Conservation (phyloP, 2,888 invertebrate species). For the Diaprepes abbreviatus region DNA sequence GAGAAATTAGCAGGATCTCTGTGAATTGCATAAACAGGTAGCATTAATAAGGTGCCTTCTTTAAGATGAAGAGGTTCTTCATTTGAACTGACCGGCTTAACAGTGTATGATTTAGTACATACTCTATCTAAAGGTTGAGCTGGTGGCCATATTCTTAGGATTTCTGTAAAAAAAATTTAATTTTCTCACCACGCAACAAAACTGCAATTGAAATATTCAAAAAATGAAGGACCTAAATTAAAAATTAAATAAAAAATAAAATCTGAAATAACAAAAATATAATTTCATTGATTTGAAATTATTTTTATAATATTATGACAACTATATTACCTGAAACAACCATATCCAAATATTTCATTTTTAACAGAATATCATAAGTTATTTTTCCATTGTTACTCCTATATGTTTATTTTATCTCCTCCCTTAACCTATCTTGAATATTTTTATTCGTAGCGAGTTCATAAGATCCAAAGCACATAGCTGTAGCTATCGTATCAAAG, state of each 20-base stretch:
- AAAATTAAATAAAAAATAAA: too few species aligned
- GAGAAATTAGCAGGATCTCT: conserved; percentile 56
- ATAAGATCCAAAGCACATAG: conserved; percentile 70
- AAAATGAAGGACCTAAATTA: too few species aligned
- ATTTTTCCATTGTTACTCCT: conserved; percentile 60
- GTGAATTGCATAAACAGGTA: conserved; percentile 59
- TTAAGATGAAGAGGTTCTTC: conserved; percentile 10
- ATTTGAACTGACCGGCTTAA: conserved; percentile 52
- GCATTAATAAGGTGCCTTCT: conserved; percentile 58
- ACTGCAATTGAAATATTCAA: conserved; percentile 56
- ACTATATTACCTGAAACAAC: conserved; percentile 60
- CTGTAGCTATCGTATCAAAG: conserved; percentile 68
- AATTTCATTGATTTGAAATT: too few species aligned
- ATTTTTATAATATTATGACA: too few species aligned
- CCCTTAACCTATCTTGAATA: conserved; percentile 70
- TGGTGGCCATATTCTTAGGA: conserved; percentile 57
- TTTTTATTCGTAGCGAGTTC: conserved; percentile 74
- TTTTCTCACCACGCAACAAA: conserved; percentile 68
- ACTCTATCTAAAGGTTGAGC: conserved; percentile 64
- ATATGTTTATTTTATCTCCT: conserved; percentile 70
- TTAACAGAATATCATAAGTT: conserved; percentile 67
- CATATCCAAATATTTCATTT: conserved; percentile 72
- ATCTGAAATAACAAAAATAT: too few species aligned
- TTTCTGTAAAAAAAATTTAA: conserved; percentile 35
- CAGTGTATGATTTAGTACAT: conserved; percentile 68